Conservation (phyloP, 1,140 invertebrate species). For the Trinorchestia longiramus region DNA sequence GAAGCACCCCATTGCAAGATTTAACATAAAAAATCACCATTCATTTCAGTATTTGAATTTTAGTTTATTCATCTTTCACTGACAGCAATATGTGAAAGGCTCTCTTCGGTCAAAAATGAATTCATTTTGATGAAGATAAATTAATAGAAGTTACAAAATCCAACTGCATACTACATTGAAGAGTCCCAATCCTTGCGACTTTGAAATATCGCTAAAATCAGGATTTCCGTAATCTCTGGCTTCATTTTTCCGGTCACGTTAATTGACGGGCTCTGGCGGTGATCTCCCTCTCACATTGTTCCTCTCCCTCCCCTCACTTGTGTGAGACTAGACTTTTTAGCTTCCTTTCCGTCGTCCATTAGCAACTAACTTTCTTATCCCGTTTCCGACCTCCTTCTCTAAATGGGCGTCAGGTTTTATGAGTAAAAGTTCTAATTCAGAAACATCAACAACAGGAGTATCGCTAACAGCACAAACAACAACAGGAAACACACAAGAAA, state of each 20-base stretch:
- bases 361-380: slow-evolving; percentile 1
- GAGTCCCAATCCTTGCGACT: neutral
- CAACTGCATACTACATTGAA: neutral
- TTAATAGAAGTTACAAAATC: neutral
- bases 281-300: neutral
- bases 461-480: neutral
- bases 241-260: neutral
- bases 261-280: neutral
- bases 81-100: neutral
- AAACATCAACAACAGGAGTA: neutral
- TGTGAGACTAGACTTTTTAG: neutral
- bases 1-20: too few species aligned
- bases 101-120: neutral
- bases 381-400: neutral
- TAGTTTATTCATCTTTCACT: neutral
- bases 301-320: neutral
- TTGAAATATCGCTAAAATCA: neutral
- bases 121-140: neutral
- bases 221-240: neutral
- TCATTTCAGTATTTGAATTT: too few species aligned
- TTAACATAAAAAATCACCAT: too few species aligned
- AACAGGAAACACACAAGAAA: neutral
- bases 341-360: neutral
- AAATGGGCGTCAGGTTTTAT: slow-evolving; percentile 1
- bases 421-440: neutral